These are phyloP conservation scores for Panthera tigris DNA, from an alignment of 2,113 vertebrate species.

Conservation along the genomic window DNA sequence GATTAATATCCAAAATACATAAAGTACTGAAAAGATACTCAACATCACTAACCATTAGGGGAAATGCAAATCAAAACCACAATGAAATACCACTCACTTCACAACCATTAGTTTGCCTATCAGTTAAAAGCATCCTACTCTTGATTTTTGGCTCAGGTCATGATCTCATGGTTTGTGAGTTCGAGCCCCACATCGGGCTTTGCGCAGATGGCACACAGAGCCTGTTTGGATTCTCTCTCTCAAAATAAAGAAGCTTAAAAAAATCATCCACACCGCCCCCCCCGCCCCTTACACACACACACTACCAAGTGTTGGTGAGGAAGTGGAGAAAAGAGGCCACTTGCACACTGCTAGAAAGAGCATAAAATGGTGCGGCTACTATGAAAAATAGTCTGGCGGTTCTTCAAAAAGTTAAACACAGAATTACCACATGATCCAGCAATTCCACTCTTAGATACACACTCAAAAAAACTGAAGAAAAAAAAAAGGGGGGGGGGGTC, in stretches of 20 bases:
- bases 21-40: background rate
- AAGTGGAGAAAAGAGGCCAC: background rate
- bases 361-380: background rate
- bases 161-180: too few relatives aligned
- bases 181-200: too few relatives aligned
- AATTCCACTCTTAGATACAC: background rate
- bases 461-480: background rate
- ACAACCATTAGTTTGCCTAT: background rate
- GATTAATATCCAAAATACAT: background rate
- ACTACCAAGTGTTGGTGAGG: background rate
- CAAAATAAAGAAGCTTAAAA: background rate
- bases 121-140: background rate
- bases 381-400: background rate
- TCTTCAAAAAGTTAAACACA: background rate
- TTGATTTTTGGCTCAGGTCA: too few relatives aligned
- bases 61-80: slow-evolving; percentile 36
- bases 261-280: background rate
- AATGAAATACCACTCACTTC: background rate
- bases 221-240: too few relatives aligned
- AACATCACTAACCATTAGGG: background rate
- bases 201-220: too few relatives aligned
- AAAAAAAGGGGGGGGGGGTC: background rate
- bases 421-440: background rate
- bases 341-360: background rate
- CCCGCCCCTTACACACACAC: background rate